Base-by-base conservation (phyloP, 2,113 vertebrate genomes). In the Apeltes quadracus region DNA sequence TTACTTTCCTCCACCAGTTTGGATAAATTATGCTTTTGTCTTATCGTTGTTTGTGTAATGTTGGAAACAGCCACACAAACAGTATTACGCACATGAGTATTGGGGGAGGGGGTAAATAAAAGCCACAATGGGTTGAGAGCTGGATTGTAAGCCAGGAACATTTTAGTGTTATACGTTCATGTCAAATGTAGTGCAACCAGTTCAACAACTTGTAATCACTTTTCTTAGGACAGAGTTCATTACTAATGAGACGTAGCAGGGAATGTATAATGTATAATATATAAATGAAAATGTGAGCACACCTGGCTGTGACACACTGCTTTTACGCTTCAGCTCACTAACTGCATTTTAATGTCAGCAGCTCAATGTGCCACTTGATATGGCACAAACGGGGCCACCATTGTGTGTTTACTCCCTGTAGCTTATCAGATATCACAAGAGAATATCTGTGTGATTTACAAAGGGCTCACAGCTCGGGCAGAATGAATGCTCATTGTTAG, bases 341-440 rank as follows among this genome's bases (percentile, higher is more conserved):
- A 41, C 6, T 48, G 53, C n/a, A 54, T 32, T 43, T 9, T 44
- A 18, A 43, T 27, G 18, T 43, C 36, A 41, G 57, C 63, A 69
- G 18, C 18, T 53, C n/a, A 67, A 69, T 58, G 27, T 13, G 73
- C 22, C 41, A 64, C 68, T 63, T 3, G 6, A 51, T 46, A 36
- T 9, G 34, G 44, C 11, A 27, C 41, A 71, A 67, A 68, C 66
- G 61, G 25, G 41, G 44, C 29, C 46, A 73, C 15, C 44, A 54
- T 14, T 66, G 69, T 74, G 54, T 32, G 59, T 75, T 74, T 51
- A 68, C 39, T 41, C 44, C 27, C 15, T 34, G 53, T 9, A 22
- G 16, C 36, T 67, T 70, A 77, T 82, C 72, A 79, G 71, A 55
- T 81, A 22, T n/a, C 74, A 51, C 13, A 55, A 67, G 32, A 82